Base-by-base conservation (phyloP, 2,113 vertebrate species). In the Apodemus speciosus region DNA sequence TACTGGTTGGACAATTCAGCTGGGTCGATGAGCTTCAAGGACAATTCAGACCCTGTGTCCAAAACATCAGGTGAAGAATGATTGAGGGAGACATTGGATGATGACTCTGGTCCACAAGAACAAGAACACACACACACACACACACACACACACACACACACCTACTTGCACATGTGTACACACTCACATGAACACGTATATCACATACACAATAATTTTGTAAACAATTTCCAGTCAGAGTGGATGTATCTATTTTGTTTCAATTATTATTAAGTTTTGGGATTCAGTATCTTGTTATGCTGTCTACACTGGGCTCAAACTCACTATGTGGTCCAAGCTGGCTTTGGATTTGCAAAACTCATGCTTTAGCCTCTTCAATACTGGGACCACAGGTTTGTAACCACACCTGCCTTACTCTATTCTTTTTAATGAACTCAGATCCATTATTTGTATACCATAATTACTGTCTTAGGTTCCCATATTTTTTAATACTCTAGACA, bases 221-320 rank as follows among this genome's bases (percentile, higher is more conserved):
- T 30, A 85, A 80, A 85, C 16, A n/a, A 84, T 75, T 89, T 94
- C 40, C 14, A 49, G 18, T 90, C 43, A 53, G 38, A 89, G 77
- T 15, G 86, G 49, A 40, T 75, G 3, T 16, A 62, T 77, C n/a
- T 88, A 75, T 40, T 84, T 32, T 53, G 72, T 71, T 86, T 40
- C 51, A 21, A 51, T 68, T 9, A 30, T 27, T 16, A 76, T 75
- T 87, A 76, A 83, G 16, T 62, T 46, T 94, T 93, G 92, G 72
- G 76, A 84, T 38, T 16, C 11, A 53, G 35, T 43, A 27, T 84
- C 25, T 84, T 84, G 14, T 46, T 64, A 84, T 35, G 9, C 46
- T 16, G 3, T 32, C 60, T 40, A 84, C 2, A 64, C 81, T 46
- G 1, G 14, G 14, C 9, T 84, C 81, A 62, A 27, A 81, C n/a